Percentiles rank a stretch among this genome's conserved stretches.
Evolutionary conservation across 2,113 vertebrate genomes (phyloP).

Genomic region (Camelus bactrianus): DNA sequence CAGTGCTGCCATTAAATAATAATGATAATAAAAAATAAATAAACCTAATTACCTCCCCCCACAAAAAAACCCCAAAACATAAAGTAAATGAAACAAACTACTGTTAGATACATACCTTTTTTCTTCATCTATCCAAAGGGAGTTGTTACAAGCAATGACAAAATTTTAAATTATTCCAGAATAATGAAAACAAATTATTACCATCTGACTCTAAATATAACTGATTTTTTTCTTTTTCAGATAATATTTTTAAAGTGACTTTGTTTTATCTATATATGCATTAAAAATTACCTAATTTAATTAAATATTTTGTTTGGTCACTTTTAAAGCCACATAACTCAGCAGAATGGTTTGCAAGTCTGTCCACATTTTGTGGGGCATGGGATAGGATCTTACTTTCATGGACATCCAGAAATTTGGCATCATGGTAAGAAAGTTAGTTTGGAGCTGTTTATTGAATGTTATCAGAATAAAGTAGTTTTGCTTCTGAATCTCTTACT

Average conservation of each 20-base stretch:
- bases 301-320: constrained; percentile 73
- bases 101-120: neutral
- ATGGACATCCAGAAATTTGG: constrained; percentile 97
- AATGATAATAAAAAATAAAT: no score
- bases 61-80: neutral
- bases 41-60: no score
- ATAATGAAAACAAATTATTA: constrained; percentile 48
- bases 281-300: constrained; percentile 57
- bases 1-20: no score
- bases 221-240: constrained; percentile 61
- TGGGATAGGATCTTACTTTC: constrained; percentile 97
- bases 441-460: constrained; percentile 9
- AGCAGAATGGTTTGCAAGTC: constrained; percentile 90
- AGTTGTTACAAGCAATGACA: constrained; percentile 26
- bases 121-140: constrained; percentile 41
- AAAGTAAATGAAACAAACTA: constrained; percentile 35
- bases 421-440: constrained; percentile 93
- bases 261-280: constrained; percentile 53
- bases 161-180: constrained; percentile 45
- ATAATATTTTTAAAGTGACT: constrained; percentile 62
- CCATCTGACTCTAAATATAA: constrained; percentile 50
- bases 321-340: constrained; percentile 89
- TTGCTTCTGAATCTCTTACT: neutral
- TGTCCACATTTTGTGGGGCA: constrained; percentile 96
- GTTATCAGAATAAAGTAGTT: neutral